These are phyloP conservation scores for Drosophila neotestacea DNA, from an alignment of 2,888 invertebrate genomes.

Conservation along the genomic window DNA sequence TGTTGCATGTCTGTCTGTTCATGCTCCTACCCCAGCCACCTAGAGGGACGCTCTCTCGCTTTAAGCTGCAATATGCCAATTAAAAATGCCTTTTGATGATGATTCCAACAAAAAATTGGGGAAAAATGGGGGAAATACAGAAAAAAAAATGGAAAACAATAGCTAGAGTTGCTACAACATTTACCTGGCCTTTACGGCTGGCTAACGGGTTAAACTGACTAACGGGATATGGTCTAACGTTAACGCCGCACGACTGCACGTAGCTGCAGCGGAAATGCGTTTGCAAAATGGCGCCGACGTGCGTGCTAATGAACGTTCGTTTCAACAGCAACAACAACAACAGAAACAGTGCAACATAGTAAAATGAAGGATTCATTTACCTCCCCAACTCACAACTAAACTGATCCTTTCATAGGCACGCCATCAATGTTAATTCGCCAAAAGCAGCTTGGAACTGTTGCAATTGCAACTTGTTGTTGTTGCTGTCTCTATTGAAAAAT, in stretches of 20 bases:
- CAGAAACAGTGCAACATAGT: constrained; percentile 34
- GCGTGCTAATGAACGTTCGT: constrained; percentile 77
- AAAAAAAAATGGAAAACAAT: constrained; percentile 23
- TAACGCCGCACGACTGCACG: constrained; percentile 62
- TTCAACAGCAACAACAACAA: constrained; percentile 3
- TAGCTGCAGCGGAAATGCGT: constrained; percentile 76
- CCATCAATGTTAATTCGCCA: constrained; percentile 76
- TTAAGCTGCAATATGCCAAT: constrained; percentile 70
- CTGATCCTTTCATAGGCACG: constrained; percentile 48
- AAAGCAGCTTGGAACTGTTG: constrained; percentile 54
- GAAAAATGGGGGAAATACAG: not conserved
- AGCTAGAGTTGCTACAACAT: constrained; percentile 53
- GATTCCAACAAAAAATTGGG: constrained; percentile 28
- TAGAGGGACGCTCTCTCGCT: constrained; percentile 34
- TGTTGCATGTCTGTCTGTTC: constrained; percentile 56
- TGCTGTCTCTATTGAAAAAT: constrained; percentile 70
- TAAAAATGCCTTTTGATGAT: constrained; percentile 78
- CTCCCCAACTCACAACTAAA: not conserved
- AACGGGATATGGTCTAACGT: constrained; percentile 49
- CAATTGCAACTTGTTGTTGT: constrained; percentile 4
- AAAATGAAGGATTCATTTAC: constrained; percentile 34
- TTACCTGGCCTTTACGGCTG: constrained; percentile 60
- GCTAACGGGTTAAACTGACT: constrained; percentile 46
- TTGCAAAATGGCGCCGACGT: constrained; percentile 80
- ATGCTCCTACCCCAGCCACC: not conserved